phyloP scores from a whole-genome alignment of 2,113 vertebrate genomes.

The Malurus elegans region DNA sequence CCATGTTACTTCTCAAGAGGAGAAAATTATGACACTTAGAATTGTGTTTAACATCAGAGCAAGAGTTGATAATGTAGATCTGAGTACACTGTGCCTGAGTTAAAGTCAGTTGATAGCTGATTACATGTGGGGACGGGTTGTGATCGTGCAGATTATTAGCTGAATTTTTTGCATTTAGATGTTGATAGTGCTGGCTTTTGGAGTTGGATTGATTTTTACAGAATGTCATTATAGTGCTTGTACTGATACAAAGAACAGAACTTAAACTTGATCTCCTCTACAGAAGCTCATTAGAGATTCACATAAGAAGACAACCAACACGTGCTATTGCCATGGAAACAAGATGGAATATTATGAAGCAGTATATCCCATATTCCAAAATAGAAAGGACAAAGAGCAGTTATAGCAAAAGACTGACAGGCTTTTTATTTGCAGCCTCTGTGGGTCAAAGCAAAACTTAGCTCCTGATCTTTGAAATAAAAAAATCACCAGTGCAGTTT shows the following conservation, averaged over 20 bases:
- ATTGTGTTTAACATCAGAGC: not conserved
- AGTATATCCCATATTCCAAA: constrained; percentile 28
- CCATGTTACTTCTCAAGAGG: not conserved
- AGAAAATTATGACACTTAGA: not conserved
- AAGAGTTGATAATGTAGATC: not conserved
- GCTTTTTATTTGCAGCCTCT: constrained; percentile 10
- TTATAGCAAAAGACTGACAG: not conserved
- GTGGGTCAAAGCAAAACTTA: constrained; percentile 2
- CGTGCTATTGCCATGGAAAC: constrained; percentile 63
- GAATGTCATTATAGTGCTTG: constrained; percentile 1
- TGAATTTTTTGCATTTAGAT: constrained; percentile 37
- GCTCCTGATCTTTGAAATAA: not conserved
- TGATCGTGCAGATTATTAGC: constrained; percentile 28
- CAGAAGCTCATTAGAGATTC: constrained; percentile 58
- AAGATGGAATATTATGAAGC: constrained; percentile 41
- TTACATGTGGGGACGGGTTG: not conserved
- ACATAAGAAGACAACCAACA: constrained; percentile 49
- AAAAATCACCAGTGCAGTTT: not conserved
- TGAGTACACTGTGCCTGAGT: not conserved
- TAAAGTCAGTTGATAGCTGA: not conserved
- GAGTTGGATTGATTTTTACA: constrained; percentile 27
- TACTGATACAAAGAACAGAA: constrained; percentile 46
- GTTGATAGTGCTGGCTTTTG: not conserved
- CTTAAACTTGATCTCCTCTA: constrained; percentile 43
- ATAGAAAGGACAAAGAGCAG: constrained; percentile 13